Evolutionary conservation across 2,113 vertebrate species (phyloP).

Genomic region (Sorex fumeus): DNA sequence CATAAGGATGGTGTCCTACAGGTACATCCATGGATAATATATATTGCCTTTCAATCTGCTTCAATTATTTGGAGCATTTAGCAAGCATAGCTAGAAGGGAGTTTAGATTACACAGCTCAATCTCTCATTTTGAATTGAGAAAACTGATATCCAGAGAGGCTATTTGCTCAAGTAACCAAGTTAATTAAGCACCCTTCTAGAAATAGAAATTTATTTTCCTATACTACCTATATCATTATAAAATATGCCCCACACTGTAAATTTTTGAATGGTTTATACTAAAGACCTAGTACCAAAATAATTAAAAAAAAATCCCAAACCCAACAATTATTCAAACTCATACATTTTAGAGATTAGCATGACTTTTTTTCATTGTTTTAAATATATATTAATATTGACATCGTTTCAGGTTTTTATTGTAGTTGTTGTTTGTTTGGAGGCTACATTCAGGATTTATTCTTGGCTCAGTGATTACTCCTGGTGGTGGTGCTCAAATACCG

Average conservation of each 20-base stretch:
- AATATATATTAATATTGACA: not conserved
- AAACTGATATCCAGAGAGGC: conserved; percentile 46
- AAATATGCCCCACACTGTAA: conserved; percentile 51
- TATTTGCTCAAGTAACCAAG: conserved; percentile 70
- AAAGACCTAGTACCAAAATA: conserved; percentile 11
- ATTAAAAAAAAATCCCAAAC: not conserved
- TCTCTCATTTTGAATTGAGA: conserved; percentile 58
- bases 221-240: not conserved
- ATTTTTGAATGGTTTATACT: conserved; percentile 59
- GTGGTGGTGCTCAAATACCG: no score
- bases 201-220: conserved; percentile 15
- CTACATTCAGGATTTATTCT: no score
- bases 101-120: conserved; percentile 21
- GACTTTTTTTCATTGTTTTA: not conserved
- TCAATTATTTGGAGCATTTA: conserved; percentile 30
- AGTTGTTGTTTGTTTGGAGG: no score
- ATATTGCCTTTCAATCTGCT: conserved; percentile 35
- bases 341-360: not conserved
- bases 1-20: not conserved
- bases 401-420: not conserved
- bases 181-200: conserved; percentile 63
- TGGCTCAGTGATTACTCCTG: no score
- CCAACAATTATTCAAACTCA: conserved; percentile 6
- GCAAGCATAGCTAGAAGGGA: conserved; percentile 44
- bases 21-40: not conserved